These are phyloP conservation scores for Scolopax bukidnonensis DNA, from an alignment of 2,797 vertebrate genomes.

Conservation along the genomic window DNA sequence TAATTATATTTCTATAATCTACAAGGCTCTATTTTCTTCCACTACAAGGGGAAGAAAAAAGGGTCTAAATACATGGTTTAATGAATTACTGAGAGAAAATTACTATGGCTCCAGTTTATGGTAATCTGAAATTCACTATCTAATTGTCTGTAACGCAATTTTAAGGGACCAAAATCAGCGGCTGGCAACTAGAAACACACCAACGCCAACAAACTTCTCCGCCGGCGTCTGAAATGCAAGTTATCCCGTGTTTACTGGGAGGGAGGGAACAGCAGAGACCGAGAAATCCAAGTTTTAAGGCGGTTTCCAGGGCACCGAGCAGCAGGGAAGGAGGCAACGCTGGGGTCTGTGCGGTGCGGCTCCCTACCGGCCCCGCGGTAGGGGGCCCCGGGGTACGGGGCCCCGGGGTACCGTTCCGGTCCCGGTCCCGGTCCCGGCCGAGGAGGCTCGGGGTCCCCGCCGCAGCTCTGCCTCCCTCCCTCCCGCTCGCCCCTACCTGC, in stretches of 20 bases:
- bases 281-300: accelerated
- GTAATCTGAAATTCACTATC: background rate
- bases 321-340: background rate
- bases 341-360: too few relatives aligned
- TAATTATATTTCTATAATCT: too few relatives aligned
- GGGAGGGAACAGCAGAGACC: background rate
- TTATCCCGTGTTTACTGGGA: accelerated
- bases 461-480: background rate
- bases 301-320: background rate
- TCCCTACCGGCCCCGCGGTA: background rate
- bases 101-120: accelerated
- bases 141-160: accelerated
- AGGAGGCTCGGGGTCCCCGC: background rate
- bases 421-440: background rate
- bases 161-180: accelerated
- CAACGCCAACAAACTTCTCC: accelerated
- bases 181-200: background rate
- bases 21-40: too few relatives aligned
- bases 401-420: too few relatives aligned
- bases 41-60: accelerated
- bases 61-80: background rate
- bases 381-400: too few relatives aligned
- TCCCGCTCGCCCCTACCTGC: constrained; percentile 77
- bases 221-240: accelerated
- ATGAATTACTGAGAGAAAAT: background rate